phyloP scores from a whole-genome alignment of 92 coral and sea anemone species.

The Umimayanthus kanabou region DNA sequence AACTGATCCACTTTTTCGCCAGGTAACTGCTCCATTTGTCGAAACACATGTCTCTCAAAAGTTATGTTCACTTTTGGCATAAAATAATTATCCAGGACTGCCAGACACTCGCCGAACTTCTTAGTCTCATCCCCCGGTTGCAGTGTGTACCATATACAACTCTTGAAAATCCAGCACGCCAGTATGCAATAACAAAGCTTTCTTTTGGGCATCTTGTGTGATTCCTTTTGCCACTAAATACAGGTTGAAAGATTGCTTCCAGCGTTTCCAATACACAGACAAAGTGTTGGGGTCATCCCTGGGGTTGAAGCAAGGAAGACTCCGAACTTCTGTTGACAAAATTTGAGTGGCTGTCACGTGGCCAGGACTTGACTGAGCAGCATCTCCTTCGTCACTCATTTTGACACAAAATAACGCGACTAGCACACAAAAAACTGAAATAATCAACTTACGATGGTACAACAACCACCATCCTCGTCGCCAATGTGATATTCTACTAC shows the following conservation, averaged over 20 bases:
- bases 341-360: slow-evolving; percentile 21
- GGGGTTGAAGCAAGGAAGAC: slow-evolving; percentile 50
- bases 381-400: neutral
- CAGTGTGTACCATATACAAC: slow-evolving; percentile 54
- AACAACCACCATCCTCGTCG: slow-evolving; percentile 12
- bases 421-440: neutral
- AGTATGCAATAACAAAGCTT: slow-evolving; percentile 39
- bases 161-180: slow-evolving; percentile 41
- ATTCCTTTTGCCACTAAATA: slow-evolving; percentile 62
- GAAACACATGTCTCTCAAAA: slow-evolving; percentile 57
- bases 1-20: slow-evolving; percentile 58
- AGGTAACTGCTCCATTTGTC: slow-evolving; percentile 44
- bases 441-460: too few relatives aligned
- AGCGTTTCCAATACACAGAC: slow-evolving; percentile 48
- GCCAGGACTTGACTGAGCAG: neutral
- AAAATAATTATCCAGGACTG: slow-evolving; percentile 61
- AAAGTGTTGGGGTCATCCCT: slow-evolving; percentile 47
- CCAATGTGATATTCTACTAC: slow-evolving; percentile 6
- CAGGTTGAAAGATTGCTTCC: slow-evolving; percentile 61
- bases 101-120: slow-evolving; percentile 22
- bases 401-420: neutral
- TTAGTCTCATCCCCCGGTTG: slow-evolving; percentile 42
- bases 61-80: slow-evolving; percentile 57
- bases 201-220: slow-evolving; percentile 25
- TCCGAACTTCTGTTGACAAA: slow-evolving; percentile 33